Percentiles rank a stretch among this genome's conserved stretches.
These are phyloP conservation scores for Danio albolineatus DNA, from an alignment of 2,797 vertebrate species.

Conservation along the genomic window DNA sequence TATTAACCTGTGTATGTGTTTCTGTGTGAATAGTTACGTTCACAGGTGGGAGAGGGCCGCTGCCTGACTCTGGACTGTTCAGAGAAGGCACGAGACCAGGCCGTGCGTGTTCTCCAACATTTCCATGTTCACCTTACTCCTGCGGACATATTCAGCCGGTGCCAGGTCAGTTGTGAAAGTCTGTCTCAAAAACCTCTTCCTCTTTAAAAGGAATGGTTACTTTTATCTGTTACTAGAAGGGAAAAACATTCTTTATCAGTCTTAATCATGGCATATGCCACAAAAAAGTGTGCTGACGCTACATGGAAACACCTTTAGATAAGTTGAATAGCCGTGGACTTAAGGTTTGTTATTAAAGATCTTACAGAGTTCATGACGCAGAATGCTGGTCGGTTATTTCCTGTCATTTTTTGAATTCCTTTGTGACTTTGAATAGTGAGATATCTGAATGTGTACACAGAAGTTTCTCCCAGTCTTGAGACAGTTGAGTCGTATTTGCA, in stretches of 20 bases:
- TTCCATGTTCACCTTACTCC: slow-evolving; percentile 81
- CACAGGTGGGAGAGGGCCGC: slow-evolving; percentile 86
- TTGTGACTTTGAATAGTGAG: background rate
- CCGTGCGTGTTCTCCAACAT: slow-evolving; percentile 81
- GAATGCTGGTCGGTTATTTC: no score
- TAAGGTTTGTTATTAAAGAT: slow-evolving; percentile 7
- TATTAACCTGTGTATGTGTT: slow-evolving; percentile 1
- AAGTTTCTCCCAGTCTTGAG: background rate
- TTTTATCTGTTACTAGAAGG: background rate
- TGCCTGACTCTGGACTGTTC: slow-evolving; percentile 85
- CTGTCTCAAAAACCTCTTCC: slow-evolving; percentile 20
- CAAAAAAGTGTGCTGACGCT: background rate
- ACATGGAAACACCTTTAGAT: background rate
- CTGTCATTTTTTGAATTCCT: background rate
- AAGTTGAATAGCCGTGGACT: background rate
- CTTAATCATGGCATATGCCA: background rate
- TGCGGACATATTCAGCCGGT: slow-evolving; percentile 87
- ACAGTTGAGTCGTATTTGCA: background rate
- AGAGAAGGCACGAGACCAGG: slow-evolving; percentile 86
- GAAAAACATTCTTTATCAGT: background rate
- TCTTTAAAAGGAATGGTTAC: background rate
- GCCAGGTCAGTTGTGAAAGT: slow-evolving; percentile 82
- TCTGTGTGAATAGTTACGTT: slow-evolving; percentile 76
- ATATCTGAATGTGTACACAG: background rate
- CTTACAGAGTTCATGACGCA: background rate